Evolutionary conservation across 2,888 invertebrate genomes (phyloP).

Genomic region (Microctonus hyperodae): DNA sequence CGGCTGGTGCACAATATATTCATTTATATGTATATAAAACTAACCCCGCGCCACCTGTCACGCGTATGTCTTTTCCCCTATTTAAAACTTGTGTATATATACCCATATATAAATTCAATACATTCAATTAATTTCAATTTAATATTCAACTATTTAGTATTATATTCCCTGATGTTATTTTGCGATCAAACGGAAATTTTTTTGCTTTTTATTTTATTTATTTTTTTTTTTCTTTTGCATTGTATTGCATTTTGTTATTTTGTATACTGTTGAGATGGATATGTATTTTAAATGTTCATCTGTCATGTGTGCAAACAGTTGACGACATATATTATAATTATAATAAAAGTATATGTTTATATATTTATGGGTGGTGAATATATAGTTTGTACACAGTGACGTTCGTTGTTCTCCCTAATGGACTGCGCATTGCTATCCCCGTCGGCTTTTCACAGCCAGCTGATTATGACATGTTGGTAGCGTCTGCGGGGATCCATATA

Average conservation of each 20-base stretch:
- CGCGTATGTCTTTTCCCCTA: conserved; percentile 33
- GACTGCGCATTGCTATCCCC: conserved; percentile 55
- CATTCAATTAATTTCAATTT: background rate
- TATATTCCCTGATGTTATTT: background rate
- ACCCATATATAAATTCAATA: too few relatives aligned
- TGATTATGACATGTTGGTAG: conserved; percentile 61
- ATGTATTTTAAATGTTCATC: conserved; percentile 8
- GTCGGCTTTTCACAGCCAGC: conserved; percentile 59
- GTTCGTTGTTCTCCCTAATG: conserved; percentile 60
- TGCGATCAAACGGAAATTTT: background rate
- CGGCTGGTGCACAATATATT: conserved; percentile 36
- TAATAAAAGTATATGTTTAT: conserved; percentile 22
- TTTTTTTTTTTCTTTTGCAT: background rate
- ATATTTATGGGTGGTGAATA: conserved; percentile 34
- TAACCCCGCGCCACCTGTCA: conserved; percentile 30
- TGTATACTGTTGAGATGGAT: background rate
- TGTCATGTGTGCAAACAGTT: conserved; percentile 20
- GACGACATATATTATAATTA: conserved; percentile 12
- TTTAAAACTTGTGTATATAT: background rate
- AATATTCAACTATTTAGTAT: background rate
- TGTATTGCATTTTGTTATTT: background rate
- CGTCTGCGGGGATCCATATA: conserved; percentile 52
- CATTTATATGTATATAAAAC: conserved; percentile 3
- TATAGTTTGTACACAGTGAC: conserved; percentile 43
- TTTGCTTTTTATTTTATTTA: too few relatives aligned